These are phyloP conservation scores for Tanypteryx hageni DNA, from an alignment of 2,888 invertebrate genomes.

Conservation along the genomic window DNA sequence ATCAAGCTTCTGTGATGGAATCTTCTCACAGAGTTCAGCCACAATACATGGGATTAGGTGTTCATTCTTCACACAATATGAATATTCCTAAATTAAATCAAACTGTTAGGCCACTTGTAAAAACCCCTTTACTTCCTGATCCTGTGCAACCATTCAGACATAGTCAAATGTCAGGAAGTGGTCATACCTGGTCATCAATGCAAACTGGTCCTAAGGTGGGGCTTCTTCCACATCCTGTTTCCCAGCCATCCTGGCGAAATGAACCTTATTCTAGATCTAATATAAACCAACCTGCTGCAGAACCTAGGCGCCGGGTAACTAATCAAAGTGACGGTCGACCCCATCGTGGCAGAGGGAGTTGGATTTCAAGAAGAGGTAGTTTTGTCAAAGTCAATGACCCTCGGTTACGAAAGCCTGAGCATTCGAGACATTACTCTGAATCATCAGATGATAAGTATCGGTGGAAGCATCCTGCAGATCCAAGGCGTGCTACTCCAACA, in stretches of 20 bases:
- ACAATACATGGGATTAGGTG: conserved; percentile 15
- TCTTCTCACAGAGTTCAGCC: neutral
- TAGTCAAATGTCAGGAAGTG: neutral
- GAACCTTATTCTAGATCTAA: neutral
- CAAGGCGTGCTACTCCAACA: conserved; percentile 34
- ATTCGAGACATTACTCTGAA: conserved; percentile 7
- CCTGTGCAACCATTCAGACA: neutral
- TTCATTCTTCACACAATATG: neutral
- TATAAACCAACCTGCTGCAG: neutral
- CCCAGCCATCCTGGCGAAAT: conserved; percentile 4
- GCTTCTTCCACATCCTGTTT: conserved; percentile 33
- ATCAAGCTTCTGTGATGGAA: neutral
- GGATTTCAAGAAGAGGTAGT: conserved; percentile 38
- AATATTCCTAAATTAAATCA: neutral
- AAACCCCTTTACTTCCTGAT: conserved; percentile 14
- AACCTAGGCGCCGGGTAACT: neutral
- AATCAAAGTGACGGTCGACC: neutral
- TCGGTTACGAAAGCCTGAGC: neutral
- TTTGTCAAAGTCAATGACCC: conserved; percentile 43
- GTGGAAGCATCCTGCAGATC: conserved; percentile 47
- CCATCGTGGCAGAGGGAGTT: conserved; percentile 13
- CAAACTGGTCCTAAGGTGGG: neutral
- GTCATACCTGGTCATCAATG: conserved; percentile 14
- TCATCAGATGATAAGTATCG: conserved; percentile 20
- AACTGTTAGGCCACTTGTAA: neutral